Percentiles rank a stretch among this genome's conserved stretches.
Evolutionary conservation across 1,140 invertebrate genomes (phyloP).

Genomic region (Aphaenogaster floridana): DNA sequence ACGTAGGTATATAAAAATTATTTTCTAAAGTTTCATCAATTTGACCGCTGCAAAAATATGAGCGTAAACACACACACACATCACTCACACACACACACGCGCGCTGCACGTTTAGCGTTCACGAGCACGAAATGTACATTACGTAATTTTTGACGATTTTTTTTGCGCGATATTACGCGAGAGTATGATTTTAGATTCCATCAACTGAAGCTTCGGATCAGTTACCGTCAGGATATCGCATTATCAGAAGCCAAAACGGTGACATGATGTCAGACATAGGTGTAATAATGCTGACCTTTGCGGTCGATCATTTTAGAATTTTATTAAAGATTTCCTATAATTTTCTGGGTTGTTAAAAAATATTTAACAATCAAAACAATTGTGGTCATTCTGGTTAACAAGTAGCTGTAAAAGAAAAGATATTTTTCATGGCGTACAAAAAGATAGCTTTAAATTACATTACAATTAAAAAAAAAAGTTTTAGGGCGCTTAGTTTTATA

Average conservation of each 20-base stretch:
- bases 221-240: neutral
- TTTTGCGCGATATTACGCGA: neutral
- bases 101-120: neutral
- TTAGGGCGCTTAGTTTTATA: neutral
- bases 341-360: neutral
- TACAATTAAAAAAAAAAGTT: neutral
- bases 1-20: conserved; percentile 23
- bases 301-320: neutral
- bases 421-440: neutral
- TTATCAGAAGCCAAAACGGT: neutral
- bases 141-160: neutral
- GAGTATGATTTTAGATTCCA: conserved; percentile 13
- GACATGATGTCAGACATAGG: neutral
- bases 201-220: neutral
- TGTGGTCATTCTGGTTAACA: neutral
- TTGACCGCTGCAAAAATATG: conserved; percentile 32
- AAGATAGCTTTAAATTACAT: neutral
- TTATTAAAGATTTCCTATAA: neutral
- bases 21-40: conserved; percentile 4
- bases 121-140: neutral
- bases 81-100: no score
- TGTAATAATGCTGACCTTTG: neutral
- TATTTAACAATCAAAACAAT: neutral
- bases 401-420: neutral
- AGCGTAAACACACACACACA: conserved; percentile 1